Conservation (phyloP, 2,113 vertebrate genomes). For the Erythrocercus mccallii region DNA sequence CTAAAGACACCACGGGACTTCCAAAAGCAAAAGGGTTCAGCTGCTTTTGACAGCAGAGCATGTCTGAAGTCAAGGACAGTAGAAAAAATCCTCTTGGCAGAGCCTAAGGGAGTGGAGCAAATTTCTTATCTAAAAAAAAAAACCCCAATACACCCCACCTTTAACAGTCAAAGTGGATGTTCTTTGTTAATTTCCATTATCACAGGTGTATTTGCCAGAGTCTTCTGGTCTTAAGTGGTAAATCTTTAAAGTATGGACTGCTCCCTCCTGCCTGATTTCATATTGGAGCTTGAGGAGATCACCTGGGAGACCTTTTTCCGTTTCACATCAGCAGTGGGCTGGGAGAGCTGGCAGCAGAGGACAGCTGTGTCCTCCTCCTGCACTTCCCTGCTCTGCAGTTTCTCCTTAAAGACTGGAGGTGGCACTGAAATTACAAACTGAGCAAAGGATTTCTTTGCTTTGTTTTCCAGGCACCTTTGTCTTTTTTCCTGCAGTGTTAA, state of each 20-base stretch:
- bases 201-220: constrained; percentile 77
- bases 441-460: background rate
- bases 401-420: constrained; percentile 73
- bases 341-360: constrained; percentile 76
- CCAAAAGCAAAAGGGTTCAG: background rate
- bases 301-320: constrained; percentile 75
- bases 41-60: background rate
- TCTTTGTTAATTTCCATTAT: constrained; percentile 73
- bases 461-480: background rate
- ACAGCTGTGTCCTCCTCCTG: constrained; percentile 61
- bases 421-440: constrained; percentile 59
- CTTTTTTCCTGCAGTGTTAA: accelerated
- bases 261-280: constrained; percentile 68
- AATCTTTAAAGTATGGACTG: constrained; percentile 69
- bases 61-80: background rate
- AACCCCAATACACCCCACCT: background rate
- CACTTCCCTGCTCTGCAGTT: constrained; percentile 70
- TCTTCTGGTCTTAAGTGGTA: constrained; percentile 68
- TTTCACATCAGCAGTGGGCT: constrained; percentile 36
- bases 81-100: background rate
- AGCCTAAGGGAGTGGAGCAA: background rate
- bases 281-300: constrained; percentile 74
- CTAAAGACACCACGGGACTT: background rate
- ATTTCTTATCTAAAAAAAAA: background rate
- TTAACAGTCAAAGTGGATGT: constrained; percentile 59